These are phyloP conservation scores for Meloe dianella DNA, from an alignment of 2,888 invertebrate species.

Conservation along the genomic window DNA sequence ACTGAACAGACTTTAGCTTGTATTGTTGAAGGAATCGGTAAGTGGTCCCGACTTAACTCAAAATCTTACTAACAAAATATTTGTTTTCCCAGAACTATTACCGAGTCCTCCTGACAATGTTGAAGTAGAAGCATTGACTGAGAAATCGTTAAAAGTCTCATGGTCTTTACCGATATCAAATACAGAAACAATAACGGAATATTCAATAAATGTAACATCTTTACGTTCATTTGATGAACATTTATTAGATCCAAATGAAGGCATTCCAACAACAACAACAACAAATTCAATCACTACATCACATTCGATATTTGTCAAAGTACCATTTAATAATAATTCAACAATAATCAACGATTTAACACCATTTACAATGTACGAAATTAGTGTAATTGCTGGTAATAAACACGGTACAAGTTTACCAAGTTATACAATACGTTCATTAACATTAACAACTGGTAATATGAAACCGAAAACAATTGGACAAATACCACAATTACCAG, in stretches of 20 bases:
- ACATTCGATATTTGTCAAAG: slow-evolving; percentile 62
- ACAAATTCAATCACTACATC: slow-evolving; percentile 50
- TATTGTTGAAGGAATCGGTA: slow-evolving; percentile 80
- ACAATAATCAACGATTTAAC: slow-evolving; percentile 68
- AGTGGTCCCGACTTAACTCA: slow-evolving; percentile 36
- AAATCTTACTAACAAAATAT: not conserved
- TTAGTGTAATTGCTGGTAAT: slow-evolving; percentile 75
- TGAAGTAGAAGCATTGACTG: slow-evolving; percentile 74
- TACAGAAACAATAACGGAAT: slow-evolving; percentile 69
- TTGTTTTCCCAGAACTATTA: slow-evolving; percentile 66
- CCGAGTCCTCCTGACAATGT: slow-evolving; percentile 78
- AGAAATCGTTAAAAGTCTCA: slow-evolving; percentile 73
- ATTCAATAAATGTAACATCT: slow-evolving; percentile 74
- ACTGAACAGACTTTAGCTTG: slow-evolving; percentile 83
- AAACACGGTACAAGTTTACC: slow-evolving; percentile 79
- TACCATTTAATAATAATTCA: slow-evolving; percentile 66
- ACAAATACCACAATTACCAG: slow-evolving; percentile 73
- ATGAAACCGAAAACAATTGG: slow-evolving; percentile 65
- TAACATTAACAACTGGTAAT: slow-evolving; percentile 73
- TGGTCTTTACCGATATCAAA: slow-evolving; percentile 74
- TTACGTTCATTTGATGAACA: slow-evolving; percentile 72
- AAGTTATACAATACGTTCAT: slow-evolving; percentile 72
- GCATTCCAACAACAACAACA: slow-evolving; percentile 30
- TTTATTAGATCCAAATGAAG: slow-evolving; percentile 61
- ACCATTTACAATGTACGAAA: slow-evolving; percentile 85